These are phyloP conservation scores for Aurelia coerulea DNA, from an alignment of 30 jellyfish, hydroid and myxozoan species.

Conservation along the genomic window DNA sequence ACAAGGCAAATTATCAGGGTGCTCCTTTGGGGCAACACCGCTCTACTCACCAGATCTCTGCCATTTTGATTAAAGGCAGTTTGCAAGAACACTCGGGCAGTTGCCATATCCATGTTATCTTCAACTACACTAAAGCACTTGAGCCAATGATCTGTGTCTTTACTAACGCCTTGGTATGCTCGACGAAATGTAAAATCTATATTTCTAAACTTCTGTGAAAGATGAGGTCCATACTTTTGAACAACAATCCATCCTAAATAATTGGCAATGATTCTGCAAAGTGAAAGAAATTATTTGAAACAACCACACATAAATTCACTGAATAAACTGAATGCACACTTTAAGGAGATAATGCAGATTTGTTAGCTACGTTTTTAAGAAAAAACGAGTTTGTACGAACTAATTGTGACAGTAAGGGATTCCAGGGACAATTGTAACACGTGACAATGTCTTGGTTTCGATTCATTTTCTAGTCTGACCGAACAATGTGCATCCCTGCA, in stretches of 20 bases:
- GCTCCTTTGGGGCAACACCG: too few species aligned
- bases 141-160: slow-evolving; percentile 63
- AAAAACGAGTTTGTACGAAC: too few species aligned
- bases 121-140: slow-evolving; percentile 49
- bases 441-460: too few species aligned
- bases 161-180: slow-evolving; percentile 46
- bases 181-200: slow-evolving; percentile 55
- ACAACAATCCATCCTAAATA: slow-evolving; percentile 67
- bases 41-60: slow-evolving; percentile 24
- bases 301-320: neutral
- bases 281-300: neutral
- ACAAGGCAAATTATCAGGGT: too few species aligned
- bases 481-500: too few species aligned
- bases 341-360: neutral
- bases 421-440: too few species aligned
- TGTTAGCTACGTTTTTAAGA: too few species aligned
- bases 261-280: slow-evolving; percentile 46
- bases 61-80: slow-evolving; percentile 1
- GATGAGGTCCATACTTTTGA: slow-evolving; percentile 45
- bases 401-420: too few species aligned
- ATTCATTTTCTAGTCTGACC: too few species aligned
- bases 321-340: neutral
- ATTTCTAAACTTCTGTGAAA: slow-evolving; percentile 54
- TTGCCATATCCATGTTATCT: slow-evolving; percentile 67
- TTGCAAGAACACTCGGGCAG: slow-evolving; percentile 34